phyloP scores from a whole-genome alignment of 2,888 invertebrate genomes.

The Sisyra terminalis region DNA sequence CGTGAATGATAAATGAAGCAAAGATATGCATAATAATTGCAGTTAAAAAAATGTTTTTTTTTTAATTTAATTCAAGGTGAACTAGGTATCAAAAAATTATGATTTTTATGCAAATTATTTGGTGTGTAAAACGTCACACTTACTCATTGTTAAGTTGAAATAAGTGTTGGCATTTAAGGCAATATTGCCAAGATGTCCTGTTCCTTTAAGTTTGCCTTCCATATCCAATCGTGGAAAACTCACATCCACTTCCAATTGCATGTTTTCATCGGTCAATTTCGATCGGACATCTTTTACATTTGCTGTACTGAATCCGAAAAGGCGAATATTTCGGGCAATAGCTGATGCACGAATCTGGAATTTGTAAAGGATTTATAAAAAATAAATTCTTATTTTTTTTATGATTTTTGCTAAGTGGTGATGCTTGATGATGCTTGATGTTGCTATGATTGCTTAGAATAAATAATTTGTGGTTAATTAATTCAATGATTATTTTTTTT shows the following conservation, averaged over 20 bases:
- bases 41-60: not conserved
- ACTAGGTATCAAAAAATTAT: not conserved
- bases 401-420: no score
- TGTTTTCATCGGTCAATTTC: slow-evolving; percentile 33
- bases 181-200: slow-evolving; percentile 41
- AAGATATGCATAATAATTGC: not conserved
- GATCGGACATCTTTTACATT: slow-evolving; percentile 38
- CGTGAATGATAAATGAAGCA: no score
- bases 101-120: not conserved
- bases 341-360: slow-evolving; percentile 1
- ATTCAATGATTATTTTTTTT: no score
- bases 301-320: slow-evolving; percentile 34
- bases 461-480: no score
- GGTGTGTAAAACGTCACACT: slow-evolving; percentile 17
- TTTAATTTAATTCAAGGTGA: not conserved
- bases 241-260: slow-evolving; percentile 39
- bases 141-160: slow-evolving; percentile 43
- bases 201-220: slow-evolving; percentile 41
- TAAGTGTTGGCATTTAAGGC: slow-evolving; percentile 40
- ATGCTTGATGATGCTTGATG: no score
- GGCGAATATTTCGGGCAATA: slow-evolving; percentile 31
- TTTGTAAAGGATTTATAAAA: not conserved
- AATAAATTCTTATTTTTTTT: no score
- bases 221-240: slow-evolving; percentile 34
- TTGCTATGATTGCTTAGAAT: no score